Evolutionary conservation across 1,140 invertebrate genomes (phyloP).

Genomic region (Meloidogyne chitwoodi): DNA sequence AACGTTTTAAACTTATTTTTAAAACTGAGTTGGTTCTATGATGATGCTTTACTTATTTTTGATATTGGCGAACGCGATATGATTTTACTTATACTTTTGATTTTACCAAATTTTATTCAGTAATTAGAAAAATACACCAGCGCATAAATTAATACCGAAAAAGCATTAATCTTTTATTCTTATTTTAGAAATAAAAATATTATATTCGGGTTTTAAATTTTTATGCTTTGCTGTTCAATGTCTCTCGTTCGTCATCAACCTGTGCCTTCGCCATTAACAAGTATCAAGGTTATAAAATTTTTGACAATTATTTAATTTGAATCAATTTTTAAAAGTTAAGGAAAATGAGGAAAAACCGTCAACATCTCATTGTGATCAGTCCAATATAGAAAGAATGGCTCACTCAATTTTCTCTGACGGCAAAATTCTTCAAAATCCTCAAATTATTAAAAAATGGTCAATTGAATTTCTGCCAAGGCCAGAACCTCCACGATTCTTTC

Average conservation of each 20-base stretch:
- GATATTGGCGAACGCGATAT: too few species aligned
- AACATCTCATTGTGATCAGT: background rate
- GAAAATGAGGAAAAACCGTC: background rate
- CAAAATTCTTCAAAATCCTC: background rate
- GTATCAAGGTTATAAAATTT: background rate
- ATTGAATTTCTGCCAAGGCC: conserved; percentile 13
- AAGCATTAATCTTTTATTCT: too few species aligned
- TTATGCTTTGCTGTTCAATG: background rate
- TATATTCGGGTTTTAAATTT: background rate
- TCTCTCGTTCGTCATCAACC: background rate
- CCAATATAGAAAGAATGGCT: background rate
- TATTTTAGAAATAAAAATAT: too few species aligned
- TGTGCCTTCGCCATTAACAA: background rate
- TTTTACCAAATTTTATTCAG: too few species aligned
- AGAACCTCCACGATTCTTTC: conserved; percentile 15
- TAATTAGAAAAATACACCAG: too few species aligned
- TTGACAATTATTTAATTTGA: background rate
- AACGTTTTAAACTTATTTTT: too few species aligned
- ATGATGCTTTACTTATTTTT: too few species aligned
- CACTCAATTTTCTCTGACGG: background rate
- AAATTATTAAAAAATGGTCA: conserved; percentile 4
- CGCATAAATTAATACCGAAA: too few species aligned
- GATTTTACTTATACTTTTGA: too few species aligned
- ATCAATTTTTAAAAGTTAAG: background rate
- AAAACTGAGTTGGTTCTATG: too few species aligned